These are phyloP conservation scores for Climacteris rufus DNA, from an alignment of 2,113 vertebrate genomes.

Conservation along the genomic window DNA sequence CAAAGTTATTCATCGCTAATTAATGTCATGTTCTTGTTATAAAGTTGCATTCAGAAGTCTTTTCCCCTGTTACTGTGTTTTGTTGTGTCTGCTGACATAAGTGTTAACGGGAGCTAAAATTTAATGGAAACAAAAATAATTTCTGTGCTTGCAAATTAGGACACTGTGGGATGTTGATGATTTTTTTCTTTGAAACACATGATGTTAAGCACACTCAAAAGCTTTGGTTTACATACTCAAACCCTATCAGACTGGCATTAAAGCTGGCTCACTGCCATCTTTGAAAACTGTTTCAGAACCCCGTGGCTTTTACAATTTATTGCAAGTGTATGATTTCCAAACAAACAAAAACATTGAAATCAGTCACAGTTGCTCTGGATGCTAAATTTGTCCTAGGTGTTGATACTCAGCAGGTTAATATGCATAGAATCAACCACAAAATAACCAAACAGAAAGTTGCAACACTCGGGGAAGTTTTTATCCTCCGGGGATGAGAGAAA, in stretches of 20 bases:
- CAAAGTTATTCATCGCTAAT: not conserved
- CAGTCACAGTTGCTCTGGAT: not conserved
- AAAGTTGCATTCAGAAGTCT: not conserved
- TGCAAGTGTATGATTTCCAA: not conserved
- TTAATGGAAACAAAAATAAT: not conserved
- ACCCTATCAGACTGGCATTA: not conserved
- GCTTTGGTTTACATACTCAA: not conserved
- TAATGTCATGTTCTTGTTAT: not conserved
- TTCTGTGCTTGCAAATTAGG: not conserved
- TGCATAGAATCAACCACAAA: not conserved
- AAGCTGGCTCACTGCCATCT: not conserved
- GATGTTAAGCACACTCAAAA: not conserved
- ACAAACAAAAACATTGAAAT: not conserved
- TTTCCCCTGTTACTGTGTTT: not conserved
- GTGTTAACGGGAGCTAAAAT: not conserved
- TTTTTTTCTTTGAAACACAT: not conserved
- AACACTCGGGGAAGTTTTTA: not conserved
- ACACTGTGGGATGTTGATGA: not conserved
- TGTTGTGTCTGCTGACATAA: not conserved
- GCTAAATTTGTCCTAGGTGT: not conserved
- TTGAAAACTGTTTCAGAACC: not conserved
- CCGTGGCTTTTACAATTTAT: not conserved
- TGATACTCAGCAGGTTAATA: not conserved
- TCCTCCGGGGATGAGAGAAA: not conserved
- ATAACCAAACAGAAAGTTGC: not conserved